Evolutionary conservation across 1,140 invertebrate genomes (phyloP), one percentile per base, ranked within the genome.

Genomic region (Odontomachus brunneus): DNA sequence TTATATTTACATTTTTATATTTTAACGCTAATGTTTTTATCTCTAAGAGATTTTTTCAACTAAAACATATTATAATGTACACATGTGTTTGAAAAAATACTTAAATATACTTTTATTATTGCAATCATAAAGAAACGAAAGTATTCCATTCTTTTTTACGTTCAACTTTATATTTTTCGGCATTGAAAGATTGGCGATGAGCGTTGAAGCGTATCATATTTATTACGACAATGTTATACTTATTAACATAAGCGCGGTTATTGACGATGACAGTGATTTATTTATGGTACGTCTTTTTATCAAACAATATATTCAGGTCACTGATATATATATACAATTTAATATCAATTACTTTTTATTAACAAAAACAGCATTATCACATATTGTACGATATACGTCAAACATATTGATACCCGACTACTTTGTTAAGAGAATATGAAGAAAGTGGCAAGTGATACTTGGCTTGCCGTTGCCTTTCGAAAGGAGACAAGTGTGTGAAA

Each of bases 201-300:
- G 33, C 4, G n/a, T 19, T 29, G 5, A 63, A 51, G 19, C 19
- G 12, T 0, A 2, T 49, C 49, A 75, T 75, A 24, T 33, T 12
- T 75, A 19, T 62, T 2, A 4, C 3, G 44, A 7, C 7, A 51
- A 51, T 75, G 49, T 63, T 15, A 22, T 55, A 55, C 3, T 71
- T 7, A 19, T 63, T 49, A 73, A 74, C 11, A 62, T 48, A 74
- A 74, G 24, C 38, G 14, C 62, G n/a, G 9, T 75, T 49, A 75
- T 75, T 38, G 24, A 75, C 2, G 49, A n/a, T 44, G 11, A 65
- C 4, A 65, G n/a, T 33, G 57, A 17, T 73, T 65, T 51, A 49
- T 63, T 63, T 75, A 49, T 75, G 7, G 29, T 63, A 75, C 44
- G 38, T 63, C 4, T 24, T 75, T 15, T 51, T 49, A n/a, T n/a